phyloP scores from a whole-genome alignment of 2,888 invertebrate genomes.

The Synergus umbraculus region DNA sequence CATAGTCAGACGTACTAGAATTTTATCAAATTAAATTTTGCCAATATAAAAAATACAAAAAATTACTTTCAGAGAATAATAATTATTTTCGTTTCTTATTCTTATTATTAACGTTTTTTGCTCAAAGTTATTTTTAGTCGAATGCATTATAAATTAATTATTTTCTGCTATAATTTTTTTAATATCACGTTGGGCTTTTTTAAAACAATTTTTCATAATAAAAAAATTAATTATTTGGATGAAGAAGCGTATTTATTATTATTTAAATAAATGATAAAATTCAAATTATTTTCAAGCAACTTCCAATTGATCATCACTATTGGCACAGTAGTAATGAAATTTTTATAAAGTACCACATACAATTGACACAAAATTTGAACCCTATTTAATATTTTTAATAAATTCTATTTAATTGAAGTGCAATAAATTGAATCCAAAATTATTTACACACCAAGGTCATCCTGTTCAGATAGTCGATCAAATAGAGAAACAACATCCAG shows the following conservation, averaged over 20 bases:
- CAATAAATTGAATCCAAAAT: not conserved
- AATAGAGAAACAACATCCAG: constrained; percentile 87
- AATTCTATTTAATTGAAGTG: not conserved
- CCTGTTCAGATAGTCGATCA: constrained; percentile 85
- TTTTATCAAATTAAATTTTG: not conserved
- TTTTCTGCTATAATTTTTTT: not conserved
- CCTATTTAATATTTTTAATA: no score
- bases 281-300: not conserved
- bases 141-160: not conserved
- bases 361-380: no score
- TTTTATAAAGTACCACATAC: no score
- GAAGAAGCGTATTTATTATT: not conserved
- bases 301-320: no score
- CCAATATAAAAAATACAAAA: not conserved
- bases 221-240: not conserved
- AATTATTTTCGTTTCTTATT: no score
- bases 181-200: not conserved
- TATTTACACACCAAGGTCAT: constrained; percentile 79
- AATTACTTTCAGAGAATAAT: no score
- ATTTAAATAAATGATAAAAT: not conserved
- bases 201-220: not conserved
- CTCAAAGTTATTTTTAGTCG: no score
- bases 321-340: no score
- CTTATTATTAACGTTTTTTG: no score
- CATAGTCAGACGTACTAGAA: not conserved